Percentiles rank a stretch among this genome's conserved stretches.
Conservation (phyloP, 2,113 vertebrate species). For the Circaetus gallicus region DNA sequence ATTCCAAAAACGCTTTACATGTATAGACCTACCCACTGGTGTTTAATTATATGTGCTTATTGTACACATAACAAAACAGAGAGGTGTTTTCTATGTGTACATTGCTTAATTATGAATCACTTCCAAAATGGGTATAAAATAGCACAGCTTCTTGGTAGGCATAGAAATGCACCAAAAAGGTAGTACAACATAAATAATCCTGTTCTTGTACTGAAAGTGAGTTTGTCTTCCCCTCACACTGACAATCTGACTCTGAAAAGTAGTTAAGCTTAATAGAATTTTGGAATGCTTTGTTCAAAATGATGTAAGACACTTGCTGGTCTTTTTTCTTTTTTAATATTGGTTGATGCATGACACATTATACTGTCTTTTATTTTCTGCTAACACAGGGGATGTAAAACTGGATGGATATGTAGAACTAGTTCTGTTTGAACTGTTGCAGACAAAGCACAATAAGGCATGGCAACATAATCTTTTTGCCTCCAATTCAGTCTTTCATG, state of each 20-base stretch:
- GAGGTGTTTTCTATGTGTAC: background rate
- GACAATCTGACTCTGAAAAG: background rate
- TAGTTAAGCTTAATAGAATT: background rate
- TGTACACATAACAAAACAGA: background rate
- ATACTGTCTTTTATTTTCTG: background rate
- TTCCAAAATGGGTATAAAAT: background rate
- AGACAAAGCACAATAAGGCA: background rate
- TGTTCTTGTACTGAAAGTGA: background rate
- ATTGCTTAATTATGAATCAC: background rate
- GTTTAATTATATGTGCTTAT: background rate
- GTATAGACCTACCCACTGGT: background rate
- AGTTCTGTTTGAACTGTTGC: background rate
- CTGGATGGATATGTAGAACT: background rate
- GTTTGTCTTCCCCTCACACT: background rate
- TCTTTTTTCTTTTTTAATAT: background rate
- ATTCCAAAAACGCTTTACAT: rapidly evolving
- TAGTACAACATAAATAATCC: background rate
- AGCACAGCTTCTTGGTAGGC: background rate
- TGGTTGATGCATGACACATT: background rate
- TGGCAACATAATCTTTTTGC: background rate
- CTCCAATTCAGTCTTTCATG: background rate
- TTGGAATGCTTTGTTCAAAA: background rate
- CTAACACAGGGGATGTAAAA: background rate
- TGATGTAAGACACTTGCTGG: background rate
- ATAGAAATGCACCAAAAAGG: background rate